phyloP scores from a whole-genome alignment of 2,113 vertebrate species.

The Columba janthina region DNA sequence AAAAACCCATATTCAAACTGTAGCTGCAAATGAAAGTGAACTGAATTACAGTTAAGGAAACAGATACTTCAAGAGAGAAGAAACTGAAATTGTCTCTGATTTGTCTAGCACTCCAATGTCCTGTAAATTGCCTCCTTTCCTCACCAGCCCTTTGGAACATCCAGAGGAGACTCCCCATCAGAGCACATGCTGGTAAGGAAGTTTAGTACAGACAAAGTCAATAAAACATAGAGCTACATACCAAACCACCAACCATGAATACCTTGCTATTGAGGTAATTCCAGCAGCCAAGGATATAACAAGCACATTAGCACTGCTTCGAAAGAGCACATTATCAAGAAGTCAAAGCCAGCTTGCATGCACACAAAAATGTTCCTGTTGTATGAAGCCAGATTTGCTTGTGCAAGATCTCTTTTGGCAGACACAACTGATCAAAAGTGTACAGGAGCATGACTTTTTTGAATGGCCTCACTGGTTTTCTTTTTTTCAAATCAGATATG shows the following conservation, averaged over 20 bases:
- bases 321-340: constrained; percentile 5
- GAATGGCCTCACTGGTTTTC: constrained; percentile 22
- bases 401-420: constrained; percentile 48
- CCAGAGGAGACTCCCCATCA: neutral
- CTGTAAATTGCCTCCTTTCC: neutral
- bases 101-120: neutral
- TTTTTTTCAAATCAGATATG: constrained; percentile 1
- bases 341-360: neutral
- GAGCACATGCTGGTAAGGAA: neutral
- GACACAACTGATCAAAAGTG: neutral
- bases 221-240: constrained; percentile 11
- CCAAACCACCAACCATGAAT: constrained; percentile 2
- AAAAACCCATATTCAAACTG: neutral
- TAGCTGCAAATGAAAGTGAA: neutral
- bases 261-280: constrained; percentile 46
- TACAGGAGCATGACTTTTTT: constrained; percentile 44
- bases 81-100: neutral
- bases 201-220: constrained; percentile 2
- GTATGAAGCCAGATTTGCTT: constrained; percentile 48
- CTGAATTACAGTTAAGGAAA: neutral
- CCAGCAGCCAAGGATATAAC: constrained; percentile 38
- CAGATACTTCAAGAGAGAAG: neutral
- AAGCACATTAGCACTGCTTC: constrained; percentile 26
- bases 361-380: constrained; percentile 20
- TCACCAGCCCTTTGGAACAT: neutral